These are phyloP conservation scores for Drosophila subsilvestris DNA, from an alignment of 2,888 invertebrate genomes.

Conservation along the genomic window DNA sequence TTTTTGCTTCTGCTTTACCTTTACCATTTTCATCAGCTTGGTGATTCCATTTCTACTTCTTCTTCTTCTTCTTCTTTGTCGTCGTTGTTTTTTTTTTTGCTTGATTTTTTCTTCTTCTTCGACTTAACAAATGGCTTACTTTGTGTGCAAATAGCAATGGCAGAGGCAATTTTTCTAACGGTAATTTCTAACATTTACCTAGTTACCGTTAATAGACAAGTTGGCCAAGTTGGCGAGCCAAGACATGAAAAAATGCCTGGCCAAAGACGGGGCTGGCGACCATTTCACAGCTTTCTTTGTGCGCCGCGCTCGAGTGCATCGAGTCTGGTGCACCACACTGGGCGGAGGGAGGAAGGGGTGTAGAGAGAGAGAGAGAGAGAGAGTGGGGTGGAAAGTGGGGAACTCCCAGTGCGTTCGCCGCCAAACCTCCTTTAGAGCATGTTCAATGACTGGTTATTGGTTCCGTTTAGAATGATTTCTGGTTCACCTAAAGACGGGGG, in stretches of 20 bases:
- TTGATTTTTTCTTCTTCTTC: slow-evolving; percentile 17
- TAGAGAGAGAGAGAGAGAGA: no score
- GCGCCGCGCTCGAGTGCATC: slow-evolving; percentile 59
- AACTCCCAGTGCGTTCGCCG: slow-evolving; percentile 44
- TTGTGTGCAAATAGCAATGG: slow-evolving; percentile 48
- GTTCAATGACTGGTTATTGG: slow-evolving; percentile 56
- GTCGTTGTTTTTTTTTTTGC: slow-evolving; percentile 13
- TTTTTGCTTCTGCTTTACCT: background rate
- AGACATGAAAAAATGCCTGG: slow-evolving; percentile 70
- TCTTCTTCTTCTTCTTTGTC: background rate
- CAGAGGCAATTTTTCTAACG: slow-evolving; percentile 75
- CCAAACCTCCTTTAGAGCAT: slow-evolving; percentile 13
- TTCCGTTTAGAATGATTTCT: slow-evolving; percentile 52
- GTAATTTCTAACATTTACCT: slow-evolving; percentile 78
- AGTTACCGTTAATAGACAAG: slow-evolving; percentile 80
- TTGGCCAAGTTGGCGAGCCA: slow-evolving; percentile 76
- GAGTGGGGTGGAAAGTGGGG: background rate
- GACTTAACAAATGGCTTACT: slow-evolving; percentile 50
- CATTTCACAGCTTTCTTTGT: slow-evolving; percentile 71
- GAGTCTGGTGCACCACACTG: slow-evolving; percentile 34
- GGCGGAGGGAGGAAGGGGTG: no score
- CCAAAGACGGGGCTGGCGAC: slow-evolving; percentile 43
- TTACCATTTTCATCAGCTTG: background rate
- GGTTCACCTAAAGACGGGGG: slow-evolving; percentile 26
- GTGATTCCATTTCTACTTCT: background rate